Evolutionary conservation across 1,140 invertebrate genomes (phyloP).

Genomic region (Campodea augens): DNA sequence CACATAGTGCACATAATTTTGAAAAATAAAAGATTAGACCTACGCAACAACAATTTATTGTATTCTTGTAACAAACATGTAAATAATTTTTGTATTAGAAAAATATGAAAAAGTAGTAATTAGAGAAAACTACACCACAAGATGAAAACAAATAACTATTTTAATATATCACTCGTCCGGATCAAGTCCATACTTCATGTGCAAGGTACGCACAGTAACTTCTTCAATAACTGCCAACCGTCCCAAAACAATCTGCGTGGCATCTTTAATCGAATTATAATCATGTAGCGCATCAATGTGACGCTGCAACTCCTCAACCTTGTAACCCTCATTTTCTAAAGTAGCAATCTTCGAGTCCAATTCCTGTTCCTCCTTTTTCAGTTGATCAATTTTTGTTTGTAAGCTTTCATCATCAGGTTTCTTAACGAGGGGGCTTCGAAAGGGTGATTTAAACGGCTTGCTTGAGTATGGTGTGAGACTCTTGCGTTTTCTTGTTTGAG

Average conservation of each 20-base stretch:
- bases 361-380: conserved; percentile 2
- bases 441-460: too few relatives aligned
- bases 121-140: too few relatives aligned
- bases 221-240: conserved; percentile 22
- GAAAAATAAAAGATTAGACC: too few relatives aligned
- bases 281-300: conserved; percentile 26
- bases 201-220: conserved; percentile 17
- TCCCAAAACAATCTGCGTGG: conserved; percentile 26
- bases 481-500: background rate
- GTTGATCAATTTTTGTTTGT: too few relatives aligned
- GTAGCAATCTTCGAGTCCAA: conserved; percentile 10
- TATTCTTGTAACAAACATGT: too few relatives aligned
- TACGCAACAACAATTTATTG: too few relatives aligned
- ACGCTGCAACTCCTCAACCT: conserved; percentile 9
- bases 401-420: too few relatives aligned
- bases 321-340: conserved; percentile 3
- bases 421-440: too few relatives aligned
- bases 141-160: too few relatives aligned
- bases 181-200: conserved; percentile 17
- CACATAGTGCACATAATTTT: too few relatives aligned
- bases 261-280: conserved; percentile 29
- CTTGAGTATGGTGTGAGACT: background rate
- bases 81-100: too few relatives aligned
- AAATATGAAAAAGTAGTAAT: too few relatives aligned
- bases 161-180: conserved; percentile 13